Base-by-base conservation (phyloP, 2,113 vertebrate genomes). In the Chlorodrepanis virens region DNA sequence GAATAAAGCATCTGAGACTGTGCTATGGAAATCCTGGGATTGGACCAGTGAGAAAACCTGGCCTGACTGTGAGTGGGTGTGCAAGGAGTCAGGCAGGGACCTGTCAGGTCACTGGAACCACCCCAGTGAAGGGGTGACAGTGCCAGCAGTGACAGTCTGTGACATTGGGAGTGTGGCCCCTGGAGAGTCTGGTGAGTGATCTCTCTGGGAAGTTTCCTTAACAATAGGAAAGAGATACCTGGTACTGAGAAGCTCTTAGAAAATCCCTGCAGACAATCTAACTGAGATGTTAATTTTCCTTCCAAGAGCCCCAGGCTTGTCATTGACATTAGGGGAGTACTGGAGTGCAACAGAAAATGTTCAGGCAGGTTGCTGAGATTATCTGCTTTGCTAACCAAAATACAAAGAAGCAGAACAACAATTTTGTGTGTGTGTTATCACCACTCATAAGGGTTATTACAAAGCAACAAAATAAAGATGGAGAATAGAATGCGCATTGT, bases 321-420 rank as follows among this genome's bases (percentile, higher is more conserved):
- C 70, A 29, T 5, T 94, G 82, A 50, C 47, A 65, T 96, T 94
- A 88, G 17, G 15, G 56, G 56, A 80, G 78, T 74, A 72, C 39
- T 87, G 64, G 68, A 90, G 67, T 90, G 67, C 59, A 88, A 70
- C 67, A 70, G 45, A 33, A 90, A 93, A 67, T 0, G 2, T 70
- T 88, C 57, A 77, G 56, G 60, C 37, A 87, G 65, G 57, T 65
- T 91, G 67, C n/a, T 85, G 77, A 87, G 63, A 91, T 82, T 29
- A 87, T 83, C 70, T 91, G 37, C 70, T 90, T 90, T 96, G 54
- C 39, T 83, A 88, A 83, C 63, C 33, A 40, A 86, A 90, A 77
- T 59, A 79, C 33, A 65, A 56, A 67, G 63, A 91, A 53, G 45
- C 15, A 64, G 59, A 93, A 68, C 39, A 83, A 65, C 42, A 78